Percentiles rank a stretch among this genome's conserved stretches.
phyloP scores from a whole-genome alignment of 35 echinoderm and acorn worm genomes.

The Ptychodera flava region DNA sequence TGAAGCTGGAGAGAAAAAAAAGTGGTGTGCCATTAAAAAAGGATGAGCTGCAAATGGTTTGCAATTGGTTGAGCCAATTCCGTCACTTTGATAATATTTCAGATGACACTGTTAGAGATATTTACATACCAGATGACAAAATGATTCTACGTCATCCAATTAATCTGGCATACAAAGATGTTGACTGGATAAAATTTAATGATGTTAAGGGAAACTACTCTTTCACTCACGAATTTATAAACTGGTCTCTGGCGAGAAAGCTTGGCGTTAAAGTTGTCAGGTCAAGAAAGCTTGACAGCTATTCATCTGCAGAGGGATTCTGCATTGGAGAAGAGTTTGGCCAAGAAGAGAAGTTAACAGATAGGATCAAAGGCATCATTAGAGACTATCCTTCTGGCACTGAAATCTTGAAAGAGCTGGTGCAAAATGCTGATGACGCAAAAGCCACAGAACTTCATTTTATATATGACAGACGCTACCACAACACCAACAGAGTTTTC shows the following conservation, averaged over 20 bases:
- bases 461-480: conserved; percentile 48
- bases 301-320: not conserved
- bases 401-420: conserved; percentile 70
- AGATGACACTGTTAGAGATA: not conserved
- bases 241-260: not conserved
- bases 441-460: conserved; percentile 80
- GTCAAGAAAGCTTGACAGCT: not conserved
- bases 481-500: conserved; percentile 30
- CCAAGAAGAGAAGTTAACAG: conserved; percentile 71
- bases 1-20: not conserved
- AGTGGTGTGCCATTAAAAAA: not conserved
- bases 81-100: not conserved
- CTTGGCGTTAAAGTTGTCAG: not conserved
- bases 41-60: not conserved
- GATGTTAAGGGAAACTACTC: too few species aligned
- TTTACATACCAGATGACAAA: not conserved
- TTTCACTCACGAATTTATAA: not conserved
- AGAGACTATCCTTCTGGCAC: conserved; percentile 58
- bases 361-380: conserved; percentile 57
- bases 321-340: conserved; percentile 41
- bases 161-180: not conserved
- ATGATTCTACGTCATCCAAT: not conserved
- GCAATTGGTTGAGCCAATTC: not conserved
- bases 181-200: not conserved
- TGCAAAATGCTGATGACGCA: conserved; percentile 99